These are phyloP conservation scores for Drosophila parabipectinata DNA, from an alignment of 1,140 invertebrate genomes.

Conservation along the genomic window DNA sequence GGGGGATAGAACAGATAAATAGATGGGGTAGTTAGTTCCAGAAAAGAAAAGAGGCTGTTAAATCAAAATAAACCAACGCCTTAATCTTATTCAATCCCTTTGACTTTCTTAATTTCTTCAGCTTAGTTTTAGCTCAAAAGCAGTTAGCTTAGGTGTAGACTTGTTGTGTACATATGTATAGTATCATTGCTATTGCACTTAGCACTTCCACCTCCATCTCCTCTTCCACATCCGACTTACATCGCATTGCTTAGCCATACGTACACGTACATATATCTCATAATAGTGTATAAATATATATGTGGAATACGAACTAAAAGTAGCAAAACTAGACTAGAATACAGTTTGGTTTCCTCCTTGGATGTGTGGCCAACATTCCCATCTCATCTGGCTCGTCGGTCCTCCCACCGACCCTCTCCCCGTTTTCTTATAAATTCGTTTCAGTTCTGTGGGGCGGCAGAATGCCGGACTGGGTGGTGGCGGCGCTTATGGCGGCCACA, in stretches of 20 bases:
- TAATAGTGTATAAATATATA: conserved; percentile 9
- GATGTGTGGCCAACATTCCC: conserved; percentile 2
- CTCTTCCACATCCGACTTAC: conserved; percentile 25
- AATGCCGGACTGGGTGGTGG: conserved; percentile 21
- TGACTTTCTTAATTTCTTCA: conserved; percentile 25
- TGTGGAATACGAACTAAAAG: conserved; percentile 34
- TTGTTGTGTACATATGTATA: conserved; percentile 50
- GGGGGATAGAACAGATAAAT: background rate
- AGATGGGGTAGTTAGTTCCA: background rate
- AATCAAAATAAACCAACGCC: conserved; percentile 12
- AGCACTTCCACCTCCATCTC: background rate
- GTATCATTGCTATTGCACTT: conserved; percentile 40
- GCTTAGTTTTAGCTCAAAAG: conserved; percentile 54
- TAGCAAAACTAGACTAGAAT: conserved; percentile 70
- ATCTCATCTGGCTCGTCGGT: background rate
- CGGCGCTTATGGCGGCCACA: conserved; percentile 30
- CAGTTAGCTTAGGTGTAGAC: conserved; percentile 52
- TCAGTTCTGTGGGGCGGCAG: conserved; percentile 81
- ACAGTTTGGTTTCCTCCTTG: conserved; percentile 66
- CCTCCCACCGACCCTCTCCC: background rate
- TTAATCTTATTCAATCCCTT: background rate
- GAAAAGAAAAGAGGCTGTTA: background rate
- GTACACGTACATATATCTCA: conserved; percentile 5
- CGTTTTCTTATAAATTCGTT: conserved; percentile 83
- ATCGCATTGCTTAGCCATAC: conserved; percentile 44